Evolutionary conservation across 2,113 vertebrate species (phyloP).

Genomic region (Pachypanchax playfairii): DNA sequence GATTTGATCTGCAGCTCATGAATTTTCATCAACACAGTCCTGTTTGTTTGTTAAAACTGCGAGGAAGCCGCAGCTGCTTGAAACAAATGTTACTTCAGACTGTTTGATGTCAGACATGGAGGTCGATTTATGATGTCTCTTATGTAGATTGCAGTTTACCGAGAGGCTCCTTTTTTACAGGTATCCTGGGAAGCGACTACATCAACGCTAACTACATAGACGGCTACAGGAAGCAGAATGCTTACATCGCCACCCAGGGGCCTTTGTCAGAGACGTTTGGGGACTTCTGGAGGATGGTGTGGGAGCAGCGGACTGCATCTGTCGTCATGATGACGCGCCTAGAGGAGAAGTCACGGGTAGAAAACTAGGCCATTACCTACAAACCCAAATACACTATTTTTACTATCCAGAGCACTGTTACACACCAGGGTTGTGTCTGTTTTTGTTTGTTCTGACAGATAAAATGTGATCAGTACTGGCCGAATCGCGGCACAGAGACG

Average conservation of each 20-base stretch:
- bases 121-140: constrained; percentile 49
- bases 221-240: constrained; percentile 96
- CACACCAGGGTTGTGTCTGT: not conserved
- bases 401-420: not conserved
- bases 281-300: constrained; percentile 99
- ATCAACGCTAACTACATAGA: constrained; percentile 99
- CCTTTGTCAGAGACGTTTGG: constrained; percentile 94
- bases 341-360: constrained; percentile 93
- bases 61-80: constrained; percentile 24
- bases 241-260: constrained; percentile 97
- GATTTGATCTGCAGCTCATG: constrained; percentile 66
- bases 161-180: constrained; percentile 69
- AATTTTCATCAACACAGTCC: constrained; percentile 54
- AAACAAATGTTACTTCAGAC: constrained; percentile 34
- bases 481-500: constrained; percentile 90
- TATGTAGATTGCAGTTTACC: constrained; percentile 43
- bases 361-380: constrained; percentile 29
- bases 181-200: constrained; percentile 94
- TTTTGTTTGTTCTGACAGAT: constrained; percentile 75
- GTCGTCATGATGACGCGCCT: constrained; percentile 98
- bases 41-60: constrained; percentile 62
- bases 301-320: constrained; percentile 95
- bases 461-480: constrained; percentile 99
- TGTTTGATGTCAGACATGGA: constrained; percentile 45
- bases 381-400: constrained; percentile 14